These are phyloP conservation scores for Caenorhabditis sp. DNA, from an alignment of 2,888 invertebrate genomes.

Conservation along the genomic window DNA sequence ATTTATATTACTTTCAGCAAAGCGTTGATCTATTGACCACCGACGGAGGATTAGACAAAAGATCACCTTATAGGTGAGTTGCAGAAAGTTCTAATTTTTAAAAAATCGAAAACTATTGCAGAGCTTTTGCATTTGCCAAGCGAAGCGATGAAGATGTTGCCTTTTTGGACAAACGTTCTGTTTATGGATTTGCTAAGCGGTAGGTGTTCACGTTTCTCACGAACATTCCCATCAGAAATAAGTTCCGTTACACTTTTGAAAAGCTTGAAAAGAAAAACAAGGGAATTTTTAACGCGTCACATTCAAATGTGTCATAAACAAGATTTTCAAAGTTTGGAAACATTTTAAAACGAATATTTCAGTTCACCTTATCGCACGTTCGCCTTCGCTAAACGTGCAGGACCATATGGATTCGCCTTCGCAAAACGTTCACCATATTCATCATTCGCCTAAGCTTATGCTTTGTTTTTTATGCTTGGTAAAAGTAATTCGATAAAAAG, in stretches of 20 bases:
- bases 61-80: constrained; percentile 38
- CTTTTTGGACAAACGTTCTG: constrained; percentile 45
- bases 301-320: too few species aligned
- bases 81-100: background rate
- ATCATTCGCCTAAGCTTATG: constrained; percentile 40
- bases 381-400: constrained; percentile 52
- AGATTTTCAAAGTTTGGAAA: background rate
- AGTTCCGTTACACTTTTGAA: constrained; percentile 4
- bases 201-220: background rate
- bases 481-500: background rate
- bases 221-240: background rate
- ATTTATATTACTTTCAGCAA: background rate
- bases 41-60: constrained; percentile 10
- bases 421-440: constrained; percentile 46
- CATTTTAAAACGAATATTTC: constrained; percentile 1
- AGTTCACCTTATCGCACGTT: constrained; percentile 46
- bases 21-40: background rate
- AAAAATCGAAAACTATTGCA: constrained; percentile 9
- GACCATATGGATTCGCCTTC: constrained; percentile 55
- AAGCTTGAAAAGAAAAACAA: background rate
- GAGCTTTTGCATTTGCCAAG: constrained; percentile 52
- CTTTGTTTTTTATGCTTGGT: too few species aligned
- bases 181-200: constrained; percentile 52
- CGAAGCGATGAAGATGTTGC: constrained; percentile 41
- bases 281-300: too few species aligned